Conservation (phyloP, 2,113 vertebrate species). For the human region GRCh38 chr2:15850001-15850500, state of each 20-base stretch:
- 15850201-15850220: too few relatives aligned
- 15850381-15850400: too few relatives aligned
- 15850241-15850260: not conserved
- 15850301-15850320: not conserved
- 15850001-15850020: not conserved
- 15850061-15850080: not conserved
- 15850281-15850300: not conserved
- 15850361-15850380: not conserved
- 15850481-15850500: too few relatives aligned
- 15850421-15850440: too few relatives aligned
- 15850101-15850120: too few relatives aligned
- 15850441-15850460: too few relatives aligned
- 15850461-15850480: too few relatives aligned
- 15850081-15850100: not conserved
- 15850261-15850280: not conserved
- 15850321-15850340: not conserved
- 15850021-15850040: not conserved
- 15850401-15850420: too few relatives aligned
- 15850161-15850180: not conserved
- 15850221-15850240: not conserved
- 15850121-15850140: not conserved
- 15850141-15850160: not conserved
- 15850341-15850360: not conserved
- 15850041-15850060: not conserved
- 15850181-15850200: not conserved